phyloP scores from a whole-genome alignment of 2,113 vertebrate genomes.

The Catharus minimus region DNA sequence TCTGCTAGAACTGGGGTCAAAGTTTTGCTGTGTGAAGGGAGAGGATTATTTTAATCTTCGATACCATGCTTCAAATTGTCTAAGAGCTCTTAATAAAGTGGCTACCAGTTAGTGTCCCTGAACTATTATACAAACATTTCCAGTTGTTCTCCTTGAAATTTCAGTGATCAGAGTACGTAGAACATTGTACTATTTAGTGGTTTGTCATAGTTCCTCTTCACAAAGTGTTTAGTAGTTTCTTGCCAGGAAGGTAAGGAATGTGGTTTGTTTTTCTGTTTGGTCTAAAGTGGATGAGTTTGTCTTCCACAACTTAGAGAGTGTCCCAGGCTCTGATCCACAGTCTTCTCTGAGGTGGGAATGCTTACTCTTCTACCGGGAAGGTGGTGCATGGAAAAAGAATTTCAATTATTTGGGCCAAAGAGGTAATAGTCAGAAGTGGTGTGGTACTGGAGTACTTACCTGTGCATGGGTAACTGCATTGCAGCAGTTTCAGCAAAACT shows the following conservation, averaged over 20 bases:
- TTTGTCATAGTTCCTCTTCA: not conserved
- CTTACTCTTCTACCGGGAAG: not conserved
- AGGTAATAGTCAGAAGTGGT: not conserved
- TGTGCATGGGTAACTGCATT: not conserved
- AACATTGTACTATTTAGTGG: not conserved
- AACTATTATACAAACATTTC: not conserved
- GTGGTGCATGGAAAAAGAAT: not conserved
- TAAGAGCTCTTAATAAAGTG: not conserved
- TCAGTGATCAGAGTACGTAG: not conserved
- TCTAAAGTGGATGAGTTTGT: constrained; percentile 5
- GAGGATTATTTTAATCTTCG: not conserved
- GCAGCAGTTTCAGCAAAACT: not conserved
- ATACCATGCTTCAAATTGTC: not conserved
- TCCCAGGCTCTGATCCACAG: not conserved
- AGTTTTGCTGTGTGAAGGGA: not conserved
- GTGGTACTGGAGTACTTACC: not conserved
- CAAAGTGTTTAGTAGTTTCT: not conserved
- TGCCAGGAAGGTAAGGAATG: not conserved
- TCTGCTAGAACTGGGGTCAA: not conserved
- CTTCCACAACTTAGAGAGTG: not conserved
- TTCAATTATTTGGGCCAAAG: not conserved
- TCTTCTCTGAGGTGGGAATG: not conserved
- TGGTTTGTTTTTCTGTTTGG: not conserved
- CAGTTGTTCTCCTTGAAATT: not conserved
- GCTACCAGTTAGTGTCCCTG: not conserved